Conservation (phyloP, 2,113 vertebrate species). For the Phrynosoma platyrhinos region DNA sequence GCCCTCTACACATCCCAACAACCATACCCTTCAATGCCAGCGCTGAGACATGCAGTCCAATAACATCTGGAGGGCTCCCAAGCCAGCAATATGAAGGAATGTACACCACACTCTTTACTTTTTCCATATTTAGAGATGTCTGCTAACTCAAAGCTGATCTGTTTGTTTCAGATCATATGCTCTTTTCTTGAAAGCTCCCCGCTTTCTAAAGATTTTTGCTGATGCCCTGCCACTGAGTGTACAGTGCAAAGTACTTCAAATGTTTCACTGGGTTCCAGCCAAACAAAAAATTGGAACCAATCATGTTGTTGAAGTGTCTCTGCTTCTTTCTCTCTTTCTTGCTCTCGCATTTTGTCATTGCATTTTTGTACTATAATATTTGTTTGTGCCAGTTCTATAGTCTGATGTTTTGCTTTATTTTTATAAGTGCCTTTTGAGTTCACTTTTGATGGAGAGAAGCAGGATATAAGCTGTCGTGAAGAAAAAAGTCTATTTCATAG, state of each 20-base stretch:
- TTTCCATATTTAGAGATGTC: not conserved
- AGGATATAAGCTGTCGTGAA: not conserved
- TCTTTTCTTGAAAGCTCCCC: not conserved
- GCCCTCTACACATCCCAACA: too few relatives aligned
- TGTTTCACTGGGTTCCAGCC: not conserved
- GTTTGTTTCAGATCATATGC: not conserved
- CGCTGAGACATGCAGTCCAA: too few relatives aligned
- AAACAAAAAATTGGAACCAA: not conserved
- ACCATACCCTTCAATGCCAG: too few relatives aligned
- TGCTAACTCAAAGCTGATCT: not conserved
- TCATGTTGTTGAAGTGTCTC: not conserved
- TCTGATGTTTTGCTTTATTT: not conserved
- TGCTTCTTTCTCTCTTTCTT: not conserved
- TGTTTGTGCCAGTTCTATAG: not conserved
- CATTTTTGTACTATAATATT: not conserved
- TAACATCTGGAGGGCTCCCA: too few relatives aligned
- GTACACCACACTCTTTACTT: not conserved
- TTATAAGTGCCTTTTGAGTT: not conserved
- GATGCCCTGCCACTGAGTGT: not conserved
- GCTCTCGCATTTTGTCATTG: too few relatives aligned
- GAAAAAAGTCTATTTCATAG: not conserved
- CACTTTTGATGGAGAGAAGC: not conserved
- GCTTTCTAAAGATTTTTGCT: not conserved
- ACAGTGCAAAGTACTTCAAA: not conserved
- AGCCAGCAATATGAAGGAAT: too few relatives aligned